Conservation (phyloP, 2,888 invertebrate species). For the Allolobophora icterica region DNA sequence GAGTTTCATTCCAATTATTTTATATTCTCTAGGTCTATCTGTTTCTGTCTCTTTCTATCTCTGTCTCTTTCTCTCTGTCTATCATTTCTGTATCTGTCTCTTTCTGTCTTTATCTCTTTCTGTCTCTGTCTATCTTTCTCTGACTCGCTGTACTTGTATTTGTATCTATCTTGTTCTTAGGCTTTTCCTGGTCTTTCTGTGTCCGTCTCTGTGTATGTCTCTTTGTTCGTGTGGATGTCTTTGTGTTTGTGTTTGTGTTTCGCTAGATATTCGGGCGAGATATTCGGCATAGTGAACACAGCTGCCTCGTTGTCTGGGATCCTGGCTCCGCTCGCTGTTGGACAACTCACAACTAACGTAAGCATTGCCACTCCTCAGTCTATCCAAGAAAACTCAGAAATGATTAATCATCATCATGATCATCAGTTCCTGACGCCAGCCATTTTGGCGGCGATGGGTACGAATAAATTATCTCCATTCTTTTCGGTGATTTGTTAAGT, state of each 20-base stretch:
- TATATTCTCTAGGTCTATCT: too few relatives aligned
- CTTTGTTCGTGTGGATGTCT: neutral
- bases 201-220: neutral
- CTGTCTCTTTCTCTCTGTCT: too few relatives aligned
- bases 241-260: neutral
- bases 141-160: neutral
- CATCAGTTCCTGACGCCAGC: too few relatives aligned
- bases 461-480: too few relatives aligned
- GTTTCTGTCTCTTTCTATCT: too few relatives aligned
- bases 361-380: constrained; percentile 19
- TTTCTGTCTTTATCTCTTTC: too few relatives aligned
- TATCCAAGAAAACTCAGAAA: neutral
- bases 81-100: too few relatives aligned
- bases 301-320: constrained; percentile 49
- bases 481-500: too few relatives aligned
- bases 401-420: too few relatives aligned
- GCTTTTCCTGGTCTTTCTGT: too few relatives aligned
- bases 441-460: too few relatives aligned
- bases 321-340: constrained; percentile 41
- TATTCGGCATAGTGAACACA: constrained; percentile 50
- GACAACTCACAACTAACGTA: constrained; percentile 40
- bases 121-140: neutral
- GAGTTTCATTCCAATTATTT: too few relatives aligned
- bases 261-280: constrained; percentile 45
- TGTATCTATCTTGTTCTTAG: neutral